Conservation (phyloP, 2,797 vertebrate genomes). For the Gymnothorax reevesii region DNA sequence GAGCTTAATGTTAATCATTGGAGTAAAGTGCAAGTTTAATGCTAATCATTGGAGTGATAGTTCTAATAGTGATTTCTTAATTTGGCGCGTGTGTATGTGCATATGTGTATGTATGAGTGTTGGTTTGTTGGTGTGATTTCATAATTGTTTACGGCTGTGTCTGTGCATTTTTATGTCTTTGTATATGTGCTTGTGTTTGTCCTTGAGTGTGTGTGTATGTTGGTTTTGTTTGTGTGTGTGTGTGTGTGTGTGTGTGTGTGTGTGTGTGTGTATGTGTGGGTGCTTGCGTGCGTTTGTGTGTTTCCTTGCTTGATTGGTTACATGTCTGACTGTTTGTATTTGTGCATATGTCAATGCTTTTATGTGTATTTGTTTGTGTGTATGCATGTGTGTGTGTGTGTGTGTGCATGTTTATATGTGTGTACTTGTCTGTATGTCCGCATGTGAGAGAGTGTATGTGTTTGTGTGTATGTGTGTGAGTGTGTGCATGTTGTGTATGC, state of each 20-base stretch:
- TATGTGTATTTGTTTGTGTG: too few species aligned
- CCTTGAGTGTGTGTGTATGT: neutral
- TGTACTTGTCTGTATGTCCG: slow-evolving; percentile 4
- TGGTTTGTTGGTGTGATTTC: neutral
- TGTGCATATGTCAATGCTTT: too few species aligned
- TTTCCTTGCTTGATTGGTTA: too few species aligned
- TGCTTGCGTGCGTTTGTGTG: too few species aligned
- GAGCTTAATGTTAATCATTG: neutral
- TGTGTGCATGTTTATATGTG: neutral
- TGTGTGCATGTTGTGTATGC: too few species aligned
- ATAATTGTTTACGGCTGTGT: slow-evolving; percentile 1
- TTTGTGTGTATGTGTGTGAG: slow-evolving; percentile 15
- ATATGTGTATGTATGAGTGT: slow-evolving; percentile 24
- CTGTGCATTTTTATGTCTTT: slow-evolving; percentile 23
- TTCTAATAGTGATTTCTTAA: neutral
- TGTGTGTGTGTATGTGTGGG: too few species aligned
- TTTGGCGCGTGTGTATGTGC: slow-evolving; percentile 20
- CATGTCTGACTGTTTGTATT: too few species aligned
- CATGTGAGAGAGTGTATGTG: slow-evolving; percentile 27
- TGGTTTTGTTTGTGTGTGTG: too few species aligned
- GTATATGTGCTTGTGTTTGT: slow-evolving; percentile 25
- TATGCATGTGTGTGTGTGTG: too few species aligned
- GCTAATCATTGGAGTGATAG: neutral
- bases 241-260: too few species aligned
- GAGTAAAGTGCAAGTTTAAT: neutral